Evolutionary conservation across 2,797 vertebrate genomes (phyloP).

Genomic region (Brachymystax lenok): DNA sequence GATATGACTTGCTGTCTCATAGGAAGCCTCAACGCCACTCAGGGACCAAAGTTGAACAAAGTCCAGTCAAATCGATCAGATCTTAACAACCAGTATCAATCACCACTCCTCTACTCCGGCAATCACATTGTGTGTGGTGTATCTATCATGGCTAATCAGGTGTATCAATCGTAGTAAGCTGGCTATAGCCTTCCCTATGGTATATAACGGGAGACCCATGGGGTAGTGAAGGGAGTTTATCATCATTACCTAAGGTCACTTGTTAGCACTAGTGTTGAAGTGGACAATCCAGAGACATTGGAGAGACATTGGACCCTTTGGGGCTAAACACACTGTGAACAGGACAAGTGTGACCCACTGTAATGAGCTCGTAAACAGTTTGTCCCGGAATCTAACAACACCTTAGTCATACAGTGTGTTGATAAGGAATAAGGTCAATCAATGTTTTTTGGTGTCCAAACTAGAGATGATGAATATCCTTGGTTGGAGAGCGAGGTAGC

Average conservation of each 20-base stretch:
- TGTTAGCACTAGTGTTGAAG: too few species aligned
- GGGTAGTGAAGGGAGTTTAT: too few species aligned
- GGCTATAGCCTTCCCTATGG: too few species aligned
- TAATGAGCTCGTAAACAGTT: background rate
- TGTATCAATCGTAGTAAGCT: too few species aligned
- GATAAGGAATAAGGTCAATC: background rate
- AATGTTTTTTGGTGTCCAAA: background rate
- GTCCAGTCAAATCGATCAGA: constrained; percentile 3
- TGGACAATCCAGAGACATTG: too few species aligned
- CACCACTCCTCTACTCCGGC: background rate
- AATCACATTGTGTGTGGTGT: too few species aligned
- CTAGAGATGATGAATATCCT: background rate
- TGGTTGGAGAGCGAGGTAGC: too few species aligned
- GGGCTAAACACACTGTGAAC: background rate
- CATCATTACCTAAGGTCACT: too few species aligned
- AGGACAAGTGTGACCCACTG: background rate
- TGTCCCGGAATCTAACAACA: background rate
- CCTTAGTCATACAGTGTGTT: background rate
- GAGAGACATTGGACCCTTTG: too few species aligned
- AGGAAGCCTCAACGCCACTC: background rate
- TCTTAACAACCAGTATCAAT: constrained; percentile 1
- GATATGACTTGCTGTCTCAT: background rate
- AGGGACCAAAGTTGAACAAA: constrained; percentile 3
- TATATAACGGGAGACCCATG: too few species aligned
- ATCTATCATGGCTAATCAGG: too few species aligned